Base-by-base conservation (phyloP, 2,797 vertebrate species). In the Percopsis omiscomaycus region DNA sequence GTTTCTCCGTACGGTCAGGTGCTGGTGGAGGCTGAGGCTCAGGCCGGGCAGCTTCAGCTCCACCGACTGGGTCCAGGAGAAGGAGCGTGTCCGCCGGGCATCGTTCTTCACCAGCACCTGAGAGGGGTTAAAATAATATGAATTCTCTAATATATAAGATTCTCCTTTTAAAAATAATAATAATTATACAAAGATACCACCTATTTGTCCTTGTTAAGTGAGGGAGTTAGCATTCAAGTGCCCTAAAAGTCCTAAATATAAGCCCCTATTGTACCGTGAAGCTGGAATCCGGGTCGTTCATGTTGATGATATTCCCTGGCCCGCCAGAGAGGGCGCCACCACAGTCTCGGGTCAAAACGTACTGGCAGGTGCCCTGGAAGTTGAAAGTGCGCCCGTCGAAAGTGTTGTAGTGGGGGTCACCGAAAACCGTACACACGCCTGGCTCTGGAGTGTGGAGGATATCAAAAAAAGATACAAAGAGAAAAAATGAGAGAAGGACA, bases 381-480 rank as follows among this genome's bases (percentile, higher is more conserved):
- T 99, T 99, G 91, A 99, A 99, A 73, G 98, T 98, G 86, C 96
- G 92, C 70, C 98, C 96, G 37, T 99, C 97, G 78, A 98, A 99
- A 58, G 97, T 98, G 94, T 98, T 98, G 95, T 99, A 99, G 93
- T 99, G 98, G 49, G 98, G 98, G 76, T 99, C 98, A 68, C 98
- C 98, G 83, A 99, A 99, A 1, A 98, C 98, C 2, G 98, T 99
- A 81, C 98, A 99, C 22, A 99, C 96, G 8, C 97, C 97, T 2
- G 97, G 96, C 83, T 99, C 98, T 99, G 93, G 64, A 77, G 83
- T 79, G 78, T 73, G 10, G 4, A 10, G 22, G 5, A 16, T 14
- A 48, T 45, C 6, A 57, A 1, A 57, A 1, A 22, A 6, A 57
- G 9, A 44, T 15, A 3, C 22, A 47, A 46, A 52, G 3, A 30